Conservation (phyloP, 2,113 vertebrate genomes). For the Grammomys dolichurus region DNA sequence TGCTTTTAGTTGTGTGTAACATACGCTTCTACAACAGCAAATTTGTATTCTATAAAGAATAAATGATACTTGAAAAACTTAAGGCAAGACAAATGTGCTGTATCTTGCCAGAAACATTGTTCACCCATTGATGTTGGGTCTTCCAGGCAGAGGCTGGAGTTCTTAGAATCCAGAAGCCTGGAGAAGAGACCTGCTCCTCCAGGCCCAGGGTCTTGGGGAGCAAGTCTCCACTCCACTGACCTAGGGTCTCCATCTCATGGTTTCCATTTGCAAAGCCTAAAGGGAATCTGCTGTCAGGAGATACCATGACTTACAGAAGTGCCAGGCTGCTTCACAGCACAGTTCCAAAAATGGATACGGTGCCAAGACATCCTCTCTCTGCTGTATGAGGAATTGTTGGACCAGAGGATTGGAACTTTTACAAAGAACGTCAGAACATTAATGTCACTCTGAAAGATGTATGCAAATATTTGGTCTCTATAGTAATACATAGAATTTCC, state of each 20-base stretch:
- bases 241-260: not conserved
- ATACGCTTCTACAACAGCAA: not conserved
- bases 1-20: not conserved
- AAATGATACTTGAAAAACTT: not conserved
- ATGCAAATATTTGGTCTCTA: not conserved
- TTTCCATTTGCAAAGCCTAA: not conserved
- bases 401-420: not conserved
- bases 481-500: not conserved
- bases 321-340: not conserved
- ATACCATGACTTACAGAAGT: not conserved
- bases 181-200: not conserved
- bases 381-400: not conserved
- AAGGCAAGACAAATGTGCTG: not conserved
- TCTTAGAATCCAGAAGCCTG: not conserved
- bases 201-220: not conserved
- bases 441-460: constrained; percentile 8
- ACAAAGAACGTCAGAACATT: not conserved
- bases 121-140: not conserved
- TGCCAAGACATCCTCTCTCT: not conserved
- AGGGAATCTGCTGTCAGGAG: not conserved
- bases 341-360: not conserved
- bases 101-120: not conserved
- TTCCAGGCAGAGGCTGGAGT: not conserved
- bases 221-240: not conserved
- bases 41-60: constrained; percentile 7